phyloP scores from a whole-genome alignment of 2,113 vertebrate genomes.

The Triplophysa rosa region DNA sequence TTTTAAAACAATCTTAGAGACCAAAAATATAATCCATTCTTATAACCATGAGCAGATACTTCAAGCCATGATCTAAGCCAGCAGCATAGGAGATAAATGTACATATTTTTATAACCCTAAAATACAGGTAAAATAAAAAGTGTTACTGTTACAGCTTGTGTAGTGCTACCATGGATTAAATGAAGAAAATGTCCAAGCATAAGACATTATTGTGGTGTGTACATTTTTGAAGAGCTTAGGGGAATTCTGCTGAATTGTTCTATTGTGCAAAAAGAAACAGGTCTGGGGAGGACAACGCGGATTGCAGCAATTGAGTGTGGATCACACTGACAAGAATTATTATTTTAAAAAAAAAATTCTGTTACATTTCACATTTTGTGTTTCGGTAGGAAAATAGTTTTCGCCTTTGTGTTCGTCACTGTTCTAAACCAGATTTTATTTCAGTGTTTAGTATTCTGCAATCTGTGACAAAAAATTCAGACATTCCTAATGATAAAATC shows the following conservation, averaged over 20 bases:
- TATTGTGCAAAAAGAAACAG: constrained; percentile 1
- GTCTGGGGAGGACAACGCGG: not conserved
- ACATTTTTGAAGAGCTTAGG: constrained; percentile 10
- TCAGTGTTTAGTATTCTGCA: not conserved
- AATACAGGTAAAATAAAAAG: not conserved
- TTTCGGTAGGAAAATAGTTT: not conserved
- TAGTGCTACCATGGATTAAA: constrained; percentile 2
- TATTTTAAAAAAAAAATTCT: not conserved
- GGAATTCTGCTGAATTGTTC: constrained; percentile 6
- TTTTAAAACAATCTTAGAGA: not conserved
- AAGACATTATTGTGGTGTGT: not conserved
- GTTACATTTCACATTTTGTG: not conserved
- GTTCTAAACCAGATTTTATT: not conserved
- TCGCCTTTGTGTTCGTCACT: not conserved
- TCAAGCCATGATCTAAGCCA: not conserved
- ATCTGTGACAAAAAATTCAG: not conserved
- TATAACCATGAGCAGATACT: not conserved
- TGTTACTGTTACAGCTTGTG: not conserved
- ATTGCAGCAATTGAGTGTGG: not conserved
- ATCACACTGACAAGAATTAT: constrained; percentile 1
- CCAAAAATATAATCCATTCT: not conserved
- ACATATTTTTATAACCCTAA: not conserved
- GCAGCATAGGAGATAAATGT: not conserved
- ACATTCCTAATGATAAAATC: not conserved
- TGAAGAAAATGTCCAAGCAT: not conserved